These are phyloP conservation scores for Pithecia hirsuta DNA, from an alignment of 2,797 vertebrate genomes.

Conservation along the genomic window DNA sequence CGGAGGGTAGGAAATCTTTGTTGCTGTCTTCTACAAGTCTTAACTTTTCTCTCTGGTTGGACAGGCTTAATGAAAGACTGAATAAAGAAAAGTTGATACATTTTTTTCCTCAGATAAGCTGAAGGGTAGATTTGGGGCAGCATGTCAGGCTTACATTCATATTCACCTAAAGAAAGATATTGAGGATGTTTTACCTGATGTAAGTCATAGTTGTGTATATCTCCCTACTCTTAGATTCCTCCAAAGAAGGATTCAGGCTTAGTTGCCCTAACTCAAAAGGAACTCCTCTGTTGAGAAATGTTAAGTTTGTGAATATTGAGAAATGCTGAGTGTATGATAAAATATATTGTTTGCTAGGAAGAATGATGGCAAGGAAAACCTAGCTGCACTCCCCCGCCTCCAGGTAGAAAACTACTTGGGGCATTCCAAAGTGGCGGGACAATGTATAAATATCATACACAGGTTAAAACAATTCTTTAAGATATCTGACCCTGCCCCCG, in stretches of 20 bases:
- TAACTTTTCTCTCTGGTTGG: neutral
- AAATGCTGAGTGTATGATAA: no score
- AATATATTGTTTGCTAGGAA: no score
- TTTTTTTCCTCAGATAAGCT: neutral
- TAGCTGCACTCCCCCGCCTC: no score
- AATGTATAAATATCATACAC: no score
- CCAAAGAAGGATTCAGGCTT: neutral
- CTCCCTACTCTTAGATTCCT: neutral
- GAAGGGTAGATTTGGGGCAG: neutral
- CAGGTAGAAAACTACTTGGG: no score
- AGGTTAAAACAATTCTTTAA: no score
- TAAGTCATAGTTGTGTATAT: neutral
- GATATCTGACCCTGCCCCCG: no score
- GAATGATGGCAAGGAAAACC: no score
- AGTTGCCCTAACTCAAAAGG: neutral
- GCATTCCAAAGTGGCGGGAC: no score
- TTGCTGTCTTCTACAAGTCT: neutral
- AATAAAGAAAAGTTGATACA: slow-evolving; percentile 15
- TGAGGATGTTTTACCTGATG: neutral
- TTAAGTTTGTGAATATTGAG: no score
- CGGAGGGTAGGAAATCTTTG: neutral
- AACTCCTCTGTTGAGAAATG: neutral
- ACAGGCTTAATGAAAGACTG: slow-evolving; percentile 26
- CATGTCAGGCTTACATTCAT: neutral
- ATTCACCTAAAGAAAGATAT: neutral